phyloP scores from a whole-genome alignment of 2,113 vertebrate species.

The Harpagus bidentatus region DNA sequence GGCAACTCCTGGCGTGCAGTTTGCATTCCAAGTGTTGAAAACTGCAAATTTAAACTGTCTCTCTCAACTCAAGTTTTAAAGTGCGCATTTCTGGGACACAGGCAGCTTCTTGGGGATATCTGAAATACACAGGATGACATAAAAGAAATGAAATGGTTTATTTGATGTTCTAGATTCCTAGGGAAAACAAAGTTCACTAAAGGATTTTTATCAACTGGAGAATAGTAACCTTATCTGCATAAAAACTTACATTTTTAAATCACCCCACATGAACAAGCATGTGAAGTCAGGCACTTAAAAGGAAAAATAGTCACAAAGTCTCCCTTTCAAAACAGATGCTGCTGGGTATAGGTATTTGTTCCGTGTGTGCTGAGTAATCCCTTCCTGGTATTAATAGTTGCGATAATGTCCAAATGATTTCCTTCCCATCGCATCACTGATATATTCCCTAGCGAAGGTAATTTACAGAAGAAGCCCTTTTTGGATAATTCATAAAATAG shows the following conservation, averaged over 20 bases:
- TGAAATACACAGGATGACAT: not conserved
- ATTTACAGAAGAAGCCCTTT: not conserved
- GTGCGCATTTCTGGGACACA: not conserved
- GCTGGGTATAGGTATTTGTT: not conserved
- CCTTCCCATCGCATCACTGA: not conserved
- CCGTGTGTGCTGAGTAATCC: not conserved
- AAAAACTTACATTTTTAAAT: not conserved
- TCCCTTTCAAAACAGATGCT: not conserved
- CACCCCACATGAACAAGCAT: not conserved
- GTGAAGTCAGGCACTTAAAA: not conserved
- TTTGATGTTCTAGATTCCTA: not conserved
- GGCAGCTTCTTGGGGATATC: not conserved
- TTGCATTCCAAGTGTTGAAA: constrained; percentile 17
- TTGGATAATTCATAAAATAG: constrained; percentile 2
- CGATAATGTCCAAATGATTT: not conserved
- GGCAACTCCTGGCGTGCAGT: not conserved
- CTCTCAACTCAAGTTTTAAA: not conserved
- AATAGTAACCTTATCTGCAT: not conserved
- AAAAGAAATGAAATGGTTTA: not conserved
- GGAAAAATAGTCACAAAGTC: not conserved
- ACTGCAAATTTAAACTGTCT: not conserved
- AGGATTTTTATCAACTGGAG: not conserved
- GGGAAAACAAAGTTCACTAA: not conserved
- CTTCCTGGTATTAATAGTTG: constrained; percentile 29
- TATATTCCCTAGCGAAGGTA: not conserved